These are phyloP conservation scores for Tachyglossus aculeatus DNA, from an alignment of 2,797 vertebrate genomes.

Conservation along the genomic window DNA sequence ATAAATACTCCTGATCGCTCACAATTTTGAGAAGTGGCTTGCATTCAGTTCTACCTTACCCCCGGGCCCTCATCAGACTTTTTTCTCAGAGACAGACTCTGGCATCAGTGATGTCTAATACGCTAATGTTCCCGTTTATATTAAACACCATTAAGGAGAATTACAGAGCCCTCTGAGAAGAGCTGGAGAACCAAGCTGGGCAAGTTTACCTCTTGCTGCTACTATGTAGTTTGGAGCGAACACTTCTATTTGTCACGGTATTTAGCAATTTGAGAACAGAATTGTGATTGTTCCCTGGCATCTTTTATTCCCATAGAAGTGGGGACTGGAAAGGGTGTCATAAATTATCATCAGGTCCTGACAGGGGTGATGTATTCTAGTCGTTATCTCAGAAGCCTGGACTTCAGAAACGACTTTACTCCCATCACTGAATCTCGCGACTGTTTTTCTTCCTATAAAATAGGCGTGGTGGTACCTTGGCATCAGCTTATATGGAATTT, in stretches of 20 bases:
- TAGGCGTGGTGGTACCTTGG: neutral
- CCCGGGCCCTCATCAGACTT: no score
- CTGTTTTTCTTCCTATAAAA: constrained; percentile 1
- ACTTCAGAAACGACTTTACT: neutral
- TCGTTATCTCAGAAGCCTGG: neutral
- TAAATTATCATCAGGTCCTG: constrained; percentile 11
- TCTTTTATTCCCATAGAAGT: constrained; percentile 9
- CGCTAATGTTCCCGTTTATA: neutral
- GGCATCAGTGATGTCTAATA: constrained; percentile 7
- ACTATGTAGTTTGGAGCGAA: neutral
- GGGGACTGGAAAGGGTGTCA: neutral
- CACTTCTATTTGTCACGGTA: neutral
- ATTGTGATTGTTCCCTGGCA: constrained; percentile 12
- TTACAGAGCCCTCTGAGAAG: constrained; percentile 9
- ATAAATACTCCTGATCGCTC: no score
- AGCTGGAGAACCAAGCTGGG: neutral
- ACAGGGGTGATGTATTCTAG: constrained; percentile 3
- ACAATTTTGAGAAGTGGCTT: no score
- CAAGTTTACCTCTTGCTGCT: neutral
- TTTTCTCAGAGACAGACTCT: no score
- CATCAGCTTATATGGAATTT: no score
- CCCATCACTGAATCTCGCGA: neutral
- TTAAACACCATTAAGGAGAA: constrained; percentile 10
- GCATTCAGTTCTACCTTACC: no score
- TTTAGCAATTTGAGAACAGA: neutral